A percentile compares a stretch with the other conserved stretches of the same genome.
phyloP scores from a whole-genome alignment of 1,140 invertebrate genomes.

The Bombus turneri region DNA sequence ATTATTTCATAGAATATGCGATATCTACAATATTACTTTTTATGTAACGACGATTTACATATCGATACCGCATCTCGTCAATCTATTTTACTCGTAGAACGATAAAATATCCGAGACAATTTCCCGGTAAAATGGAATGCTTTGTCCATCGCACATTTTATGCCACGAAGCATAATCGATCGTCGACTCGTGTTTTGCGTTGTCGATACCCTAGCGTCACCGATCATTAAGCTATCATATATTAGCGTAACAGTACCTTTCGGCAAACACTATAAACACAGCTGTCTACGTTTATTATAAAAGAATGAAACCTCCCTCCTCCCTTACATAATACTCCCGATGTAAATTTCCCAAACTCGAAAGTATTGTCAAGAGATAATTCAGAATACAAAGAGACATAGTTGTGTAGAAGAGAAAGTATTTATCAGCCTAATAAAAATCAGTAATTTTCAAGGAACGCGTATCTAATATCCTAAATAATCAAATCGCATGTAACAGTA shows the following conservation, averaged over 20 bases:
- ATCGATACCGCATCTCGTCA: background rate
- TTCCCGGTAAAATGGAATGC: background rate
- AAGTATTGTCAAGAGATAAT: rapidly evolving
- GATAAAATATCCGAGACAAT: background rate
- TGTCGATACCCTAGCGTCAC: background rate
- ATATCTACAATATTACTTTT: background rate
- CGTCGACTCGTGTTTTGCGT: background rate
- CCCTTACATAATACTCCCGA: rapidly evolving
- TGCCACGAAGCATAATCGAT: background rate
- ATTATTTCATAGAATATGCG: background rate
- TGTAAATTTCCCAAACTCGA: too few species aligned
- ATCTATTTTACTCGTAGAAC: background rate
- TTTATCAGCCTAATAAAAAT: too few species aligned
- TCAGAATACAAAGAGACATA: too few species aligned
- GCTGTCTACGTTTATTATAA: too few species aligned
- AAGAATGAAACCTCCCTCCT: too few species aligned
- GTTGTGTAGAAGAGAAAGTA: rapidly evolving
- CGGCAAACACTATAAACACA: background rate
- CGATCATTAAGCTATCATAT: background rate
- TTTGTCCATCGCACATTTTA: background rate
- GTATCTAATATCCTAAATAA: too few species aligned
- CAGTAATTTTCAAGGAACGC: rapidly evolving
- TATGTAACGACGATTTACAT: background rate
- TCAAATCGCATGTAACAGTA: background rate
- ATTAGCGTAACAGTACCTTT: background rate